Evolutionary conservation across 2,113 vertebrate genomes (phyloP).

Genomic region (Sylvilagus bachmani): DNA sequence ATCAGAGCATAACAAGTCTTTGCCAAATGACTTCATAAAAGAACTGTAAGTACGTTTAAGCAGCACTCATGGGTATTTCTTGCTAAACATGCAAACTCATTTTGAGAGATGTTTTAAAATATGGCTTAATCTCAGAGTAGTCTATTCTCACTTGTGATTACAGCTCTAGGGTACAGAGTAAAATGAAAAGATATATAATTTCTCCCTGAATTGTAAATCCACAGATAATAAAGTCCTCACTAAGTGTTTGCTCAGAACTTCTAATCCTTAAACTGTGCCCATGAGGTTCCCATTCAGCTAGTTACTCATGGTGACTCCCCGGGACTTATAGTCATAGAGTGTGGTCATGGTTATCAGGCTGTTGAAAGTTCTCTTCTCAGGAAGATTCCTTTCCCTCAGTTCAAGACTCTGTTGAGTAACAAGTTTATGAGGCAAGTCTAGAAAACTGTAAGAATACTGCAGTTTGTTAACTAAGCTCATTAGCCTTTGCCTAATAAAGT

Average conservation of each 20-base stretch:
- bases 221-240: background rate
- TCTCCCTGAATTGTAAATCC: background rate
- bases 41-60: slow-evolving; percentile 77
- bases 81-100: slow-evolving; percentile 78
- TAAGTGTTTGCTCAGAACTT: background rate
- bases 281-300: background rate
- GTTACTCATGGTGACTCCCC: background rate
- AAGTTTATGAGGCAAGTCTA: slow-evolving; percentile 41
- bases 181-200: slow-evolving; percentile 37
- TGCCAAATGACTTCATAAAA: slow-evolving; percentile 84
- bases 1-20: slow-evolving; percentile 90
- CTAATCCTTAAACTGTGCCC: background rate
- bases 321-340: background rate
- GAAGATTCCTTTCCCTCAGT: slow-evolving; percentile 27
- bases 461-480: slow-evolving; percentile 41
- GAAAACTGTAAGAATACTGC: background rate
- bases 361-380: background rate
- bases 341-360: background rate
- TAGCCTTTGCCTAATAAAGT: background rate
- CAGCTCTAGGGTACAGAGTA: background rate
- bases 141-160: slow-evolving; percentile 11
- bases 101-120: slow-evolving; percentile 81
- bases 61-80: slow-evolving; percentile 80
- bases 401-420: slow-evolving; percentile 35
- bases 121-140: slow-evolving; percentile 53